phyloP scores from a whole-genome alignment of 2,113 vertebrate genomes.

The Apodemus speciosus region DNA sequence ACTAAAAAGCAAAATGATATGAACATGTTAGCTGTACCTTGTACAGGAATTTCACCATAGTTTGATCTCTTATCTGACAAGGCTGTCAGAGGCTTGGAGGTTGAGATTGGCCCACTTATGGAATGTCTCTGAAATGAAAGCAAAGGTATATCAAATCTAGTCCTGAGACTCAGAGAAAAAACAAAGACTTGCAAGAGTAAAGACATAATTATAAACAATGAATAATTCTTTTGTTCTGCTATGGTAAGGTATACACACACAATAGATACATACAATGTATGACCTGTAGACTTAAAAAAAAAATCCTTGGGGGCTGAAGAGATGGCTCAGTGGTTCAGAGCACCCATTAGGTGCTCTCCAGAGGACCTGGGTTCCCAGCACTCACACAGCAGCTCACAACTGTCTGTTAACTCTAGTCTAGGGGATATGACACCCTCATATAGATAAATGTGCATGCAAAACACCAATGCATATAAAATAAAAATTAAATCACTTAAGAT shows the following conservation, averaged over 20 bases:
- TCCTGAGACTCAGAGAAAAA: neutral
- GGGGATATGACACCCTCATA: neutral
- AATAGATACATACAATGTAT: neutral
- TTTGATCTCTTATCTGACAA: slow-evolving; percentile 94
- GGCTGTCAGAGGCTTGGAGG: slow-evolving; percentile 91
- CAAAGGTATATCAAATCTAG: neutral
- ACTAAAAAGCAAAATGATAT: neutral
- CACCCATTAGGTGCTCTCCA: neutral
- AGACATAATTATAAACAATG: neutral
- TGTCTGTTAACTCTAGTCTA: neutral
- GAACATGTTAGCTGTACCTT: slow-evolving; percentile 84
- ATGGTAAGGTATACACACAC: neutral
- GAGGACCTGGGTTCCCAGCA: neutral
- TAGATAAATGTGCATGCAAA: neutral
- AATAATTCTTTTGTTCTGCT: neutral
- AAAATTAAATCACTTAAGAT: neutral
- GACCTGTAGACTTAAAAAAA: slow-evolving; percentile 1
- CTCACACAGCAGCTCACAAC: neutral
- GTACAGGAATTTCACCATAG: slow-evolving; percentile 93
- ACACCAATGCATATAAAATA: neutral
- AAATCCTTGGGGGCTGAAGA: neutral
- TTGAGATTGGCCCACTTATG: slow-evolving; percentile 90
- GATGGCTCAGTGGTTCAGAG: neutral
- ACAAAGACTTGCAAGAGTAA: neutral
- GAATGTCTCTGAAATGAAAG: slow-evolving; percentile 92